phyloP scores from a whole-genome alignment of 2,888 invertebrate genomes.

The Epistrophe eligans region DNA sequence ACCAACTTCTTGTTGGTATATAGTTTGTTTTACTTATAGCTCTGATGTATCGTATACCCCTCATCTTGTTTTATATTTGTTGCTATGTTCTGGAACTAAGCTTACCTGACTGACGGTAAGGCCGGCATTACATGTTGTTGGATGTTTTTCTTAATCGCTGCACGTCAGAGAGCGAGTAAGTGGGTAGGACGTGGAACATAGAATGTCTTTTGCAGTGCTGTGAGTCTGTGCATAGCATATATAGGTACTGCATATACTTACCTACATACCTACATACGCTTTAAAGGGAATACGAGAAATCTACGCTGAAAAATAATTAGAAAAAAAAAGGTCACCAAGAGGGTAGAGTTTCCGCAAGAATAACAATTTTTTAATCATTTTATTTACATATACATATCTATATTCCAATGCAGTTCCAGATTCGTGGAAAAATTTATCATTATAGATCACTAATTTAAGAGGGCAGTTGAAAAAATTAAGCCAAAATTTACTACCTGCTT shows the following conservation, averaged over 20 bases:
- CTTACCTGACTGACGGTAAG: constrained; percentile 45
- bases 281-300: constrained; percentile 36
- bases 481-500: too few species aligned
- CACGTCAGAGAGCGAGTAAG: constrained; percentile 36
- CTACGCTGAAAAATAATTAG: constrained; percentile 27
- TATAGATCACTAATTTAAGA: too few species aligned
- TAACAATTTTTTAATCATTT: too few species aligned
- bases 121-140: constrained; percentile 49
- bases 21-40: neutral
- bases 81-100: constrained; percentile 21
- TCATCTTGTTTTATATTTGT: constrained; percentile 8
- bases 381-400: too few species aligned
- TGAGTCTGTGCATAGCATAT: constrained; percentile 3
- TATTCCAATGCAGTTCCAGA: too few species aligned
- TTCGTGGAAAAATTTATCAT: too few species aligned
- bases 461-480: too few species aligned
- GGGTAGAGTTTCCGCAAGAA: neutral
- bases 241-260: too few species aligned
- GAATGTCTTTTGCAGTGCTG: neutral
- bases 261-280: neutral
- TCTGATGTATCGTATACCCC: neutral
- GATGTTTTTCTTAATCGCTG: constrained; percentile 63
- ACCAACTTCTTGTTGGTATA: neutral
- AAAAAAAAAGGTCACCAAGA: neutral
- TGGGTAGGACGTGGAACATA: neutral